phyloP scores from a whole-genome alignment of 2,113 vertebrate genomes.

The Chitala chitala region DNA sequence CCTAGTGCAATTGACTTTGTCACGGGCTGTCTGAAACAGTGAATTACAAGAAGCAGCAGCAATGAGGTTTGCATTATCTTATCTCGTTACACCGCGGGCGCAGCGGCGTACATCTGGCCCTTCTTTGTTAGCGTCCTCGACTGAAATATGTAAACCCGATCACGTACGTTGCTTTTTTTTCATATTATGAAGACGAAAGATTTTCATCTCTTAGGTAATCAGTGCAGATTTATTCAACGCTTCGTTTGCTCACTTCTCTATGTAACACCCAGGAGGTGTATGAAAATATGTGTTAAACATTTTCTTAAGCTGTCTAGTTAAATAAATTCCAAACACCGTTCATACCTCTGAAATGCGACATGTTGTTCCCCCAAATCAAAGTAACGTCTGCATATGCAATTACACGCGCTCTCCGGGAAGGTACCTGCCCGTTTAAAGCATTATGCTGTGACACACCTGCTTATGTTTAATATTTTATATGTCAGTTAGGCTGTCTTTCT shows the following conservation, averaged over 20 bases:
- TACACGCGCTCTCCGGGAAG: background rate
- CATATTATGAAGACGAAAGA: background rate
- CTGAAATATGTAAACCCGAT: constrained; percentile 14
- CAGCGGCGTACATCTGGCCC: background rate
- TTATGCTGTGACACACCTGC: background rate
- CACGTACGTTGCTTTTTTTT: background rate
- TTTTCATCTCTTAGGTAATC: constrained; percentile 18
- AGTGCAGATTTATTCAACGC: background rate
- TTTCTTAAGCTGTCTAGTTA: constrained; percentile 23
- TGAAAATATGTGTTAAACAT: constrained; percentile 13
- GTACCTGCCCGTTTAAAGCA: background rate
- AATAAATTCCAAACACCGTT: constrained; percentile 7
- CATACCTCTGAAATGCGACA: background rate
- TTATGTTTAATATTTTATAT: background rate
- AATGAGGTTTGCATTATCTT: background rate
- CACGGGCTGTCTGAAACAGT: background rate
- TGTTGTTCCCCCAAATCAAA: background rate
- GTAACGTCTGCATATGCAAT: background rate
- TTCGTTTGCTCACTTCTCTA: background rate
- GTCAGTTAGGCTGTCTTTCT: background rate
- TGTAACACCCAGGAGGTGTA: background rate
- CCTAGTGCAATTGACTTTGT: too few species aligned
- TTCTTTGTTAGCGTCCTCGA: constrained; percentile 10
- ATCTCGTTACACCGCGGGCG: background rate
- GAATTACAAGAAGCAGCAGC: too few species aligned